Percentiles rank a stretch among this genome's conserved stretches.
These are phyloP conservation scores for Lepidurus arcticus DNA, from an alignment of 1,140 invertebrate genomes.

Conservation along the genomic window DNA sequence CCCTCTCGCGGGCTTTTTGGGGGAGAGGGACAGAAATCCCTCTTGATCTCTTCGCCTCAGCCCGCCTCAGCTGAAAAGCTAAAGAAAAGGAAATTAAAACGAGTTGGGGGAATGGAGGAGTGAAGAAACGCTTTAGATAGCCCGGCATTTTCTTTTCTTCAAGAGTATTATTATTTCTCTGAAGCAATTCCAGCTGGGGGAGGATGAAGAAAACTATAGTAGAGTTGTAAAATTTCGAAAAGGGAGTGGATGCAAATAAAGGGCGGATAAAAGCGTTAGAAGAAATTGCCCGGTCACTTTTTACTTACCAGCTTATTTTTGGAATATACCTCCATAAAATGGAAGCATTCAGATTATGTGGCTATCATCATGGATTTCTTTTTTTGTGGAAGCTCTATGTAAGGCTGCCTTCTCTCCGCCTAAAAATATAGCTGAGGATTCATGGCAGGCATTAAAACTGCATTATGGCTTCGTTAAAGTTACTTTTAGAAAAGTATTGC, in stretches of 20 bases:
- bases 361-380: conserved; percentile 8
- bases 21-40: not conserved
- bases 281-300: not conserved
- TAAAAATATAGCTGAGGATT: not conserved
- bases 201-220: not conserved
- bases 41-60: not conserved
- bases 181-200: not conserved
- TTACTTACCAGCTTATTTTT: conserved; percentile 4
- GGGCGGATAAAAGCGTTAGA: not conserved
- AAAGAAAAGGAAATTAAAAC: conserved; percentile 8
- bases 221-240: not conserved
- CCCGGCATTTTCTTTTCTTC: not conserved
- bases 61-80: not conserved
- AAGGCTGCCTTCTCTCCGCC: not conserved
- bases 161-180: not conserved
- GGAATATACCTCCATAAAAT: not conserved
- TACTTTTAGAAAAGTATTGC: conserved; percentile 12
- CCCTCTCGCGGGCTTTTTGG: not conserved
- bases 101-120: not conserved
- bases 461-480: conserved; percentile 5
- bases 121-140: not conserved
- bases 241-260: conserved; percentile 10
- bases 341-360: conserved; percentile 6
- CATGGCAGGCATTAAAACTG: not conserved
- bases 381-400: not conserved